These are phyloP conservation scores for Apis dorsata DNA, from an alignment of 1,140 invertebrate species.

Conservation along the genomic window DNA sequence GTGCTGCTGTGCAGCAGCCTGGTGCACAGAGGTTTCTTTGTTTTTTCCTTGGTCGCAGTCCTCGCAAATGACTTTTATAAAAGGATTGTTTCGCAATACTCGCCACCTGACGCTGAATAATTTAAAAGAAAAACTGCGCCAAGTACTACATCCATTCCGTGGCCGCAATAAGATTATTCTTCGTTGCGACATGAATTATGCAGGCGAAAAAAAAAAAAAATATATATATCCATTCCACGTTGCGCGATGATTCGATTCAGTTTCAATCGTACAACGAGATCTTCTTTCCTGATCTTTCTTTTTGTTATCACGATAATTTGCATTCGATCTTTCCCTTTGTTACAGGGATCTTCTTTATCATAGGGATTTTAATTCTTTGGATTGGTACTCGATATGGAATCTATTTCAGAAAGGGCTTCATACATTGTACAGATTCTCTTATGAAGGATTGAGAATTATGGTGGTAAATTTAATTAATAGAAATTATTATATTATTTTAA, in stretches of 20 bases:
- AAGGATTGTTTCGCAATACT: conserved; percentile 29
- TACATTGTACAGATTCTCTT: no score
- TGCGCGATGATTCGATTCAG: conserved; percentile 21
- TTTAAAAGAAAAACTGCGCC: conserved; percentile 29
- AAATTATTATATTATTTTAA: no score
- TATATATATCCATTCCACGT: background rate
- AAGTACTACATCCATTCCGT: conserved; percentile 1
- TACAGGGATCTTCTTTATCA: no score
- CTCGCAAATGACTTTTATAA: conserved; percentile 37
- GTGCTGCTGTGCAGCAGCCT: background rate
- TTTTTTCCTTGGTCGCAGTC: background rate
- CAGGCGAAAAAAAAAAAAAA: conserved; percentile 8
- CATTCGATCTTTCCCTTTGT: background rate
- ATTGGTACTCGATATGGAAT: no score
- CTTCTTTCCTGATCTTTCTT: no score
- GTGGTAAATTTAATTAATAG: no score
- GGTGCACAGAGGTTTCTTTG: background rate
- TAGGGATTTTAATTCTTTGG: no score
- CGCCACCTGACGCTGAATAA: conserved; percentile 36
- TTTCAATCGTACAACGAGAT: conserved; percentile 12
- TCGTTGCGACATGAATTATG: conserved; percentile 39
- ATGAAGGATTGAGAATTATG: no score
- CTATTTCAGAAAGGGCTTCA: no score
- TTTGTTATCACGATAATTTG: background rate
- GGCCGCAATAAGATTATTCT: conserved; percentile 28